These are phyloP conservation scores for Xanthostigma xanthostigma DNA, from an alignment of 2,888 invertebrate genomes.

Conservation along the genomic window DNA sequence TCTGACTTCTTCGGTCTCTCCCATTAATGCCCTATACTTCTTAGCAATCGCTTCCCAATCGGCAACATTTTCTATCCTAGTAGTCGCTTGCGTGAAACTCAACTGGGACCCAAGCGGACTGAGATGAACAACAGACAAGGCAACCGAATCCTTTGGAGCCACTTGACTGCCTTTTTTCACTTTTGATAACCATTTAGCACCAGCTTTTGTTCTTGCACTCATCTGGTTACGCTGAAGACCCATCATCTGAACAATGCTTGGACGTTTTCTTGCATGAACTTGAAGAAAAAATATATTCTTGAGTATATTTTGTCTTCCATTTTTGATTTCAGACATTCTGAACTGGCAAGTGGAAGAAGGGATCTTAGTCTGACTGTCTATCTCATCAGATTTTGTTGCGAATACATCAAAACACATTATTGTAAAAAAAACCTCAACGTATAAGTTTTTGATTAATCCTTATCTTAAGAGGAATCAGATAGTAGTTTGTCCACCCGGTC, in stretches of 20 bases:
- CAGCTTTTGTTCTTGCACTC: conserved; percentile 74
- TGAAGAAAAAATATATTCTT: conserved; percentile 5
- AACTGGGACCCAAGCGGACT: conserved; percentile 74
- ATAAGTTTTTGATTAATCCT: too few species aligned
- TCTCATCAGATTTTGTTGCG: too few species aligned
- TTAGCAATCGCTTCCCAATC: conserved; percentile 85
- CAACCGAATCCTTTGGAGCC: conserved; percentile 64
- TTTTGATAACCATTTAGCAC: conserved; percentile 78
- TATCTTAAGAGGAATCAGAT: too few species aligned
- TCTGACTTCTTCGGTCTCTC: conserved; percentile 40
- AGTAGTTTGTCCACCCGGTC: too few species aligned
- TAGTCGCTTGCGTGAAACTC: conserved; percentile 60
- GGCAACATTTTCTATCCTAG: conserved; percentile 74
- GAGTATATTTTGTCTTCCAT: neutral
- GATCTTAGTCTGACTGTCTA: neutral
- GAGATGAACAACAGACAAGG: conserved; percentile 63
- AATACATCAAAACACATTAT: too few species aligned
- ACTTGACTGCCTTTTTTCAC: conserved; percentile 68
- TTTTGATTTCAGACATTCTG: neutral
- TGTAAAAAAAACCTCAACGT: too few species aligned
- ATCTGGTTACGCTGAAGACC: conserved; percentile 51
- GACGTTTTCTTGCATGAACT: conserved; percentile 42
- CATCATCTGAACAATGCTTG: conserved; percentile 69
- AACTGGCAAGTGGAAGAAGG: neutral
- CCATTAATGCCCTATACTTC: conserved; percentile 67